phyloP scores from a whole-genome alignment of 1,140 invertebrate genomes.

The Pemphigus obesinymphae region DNA sequence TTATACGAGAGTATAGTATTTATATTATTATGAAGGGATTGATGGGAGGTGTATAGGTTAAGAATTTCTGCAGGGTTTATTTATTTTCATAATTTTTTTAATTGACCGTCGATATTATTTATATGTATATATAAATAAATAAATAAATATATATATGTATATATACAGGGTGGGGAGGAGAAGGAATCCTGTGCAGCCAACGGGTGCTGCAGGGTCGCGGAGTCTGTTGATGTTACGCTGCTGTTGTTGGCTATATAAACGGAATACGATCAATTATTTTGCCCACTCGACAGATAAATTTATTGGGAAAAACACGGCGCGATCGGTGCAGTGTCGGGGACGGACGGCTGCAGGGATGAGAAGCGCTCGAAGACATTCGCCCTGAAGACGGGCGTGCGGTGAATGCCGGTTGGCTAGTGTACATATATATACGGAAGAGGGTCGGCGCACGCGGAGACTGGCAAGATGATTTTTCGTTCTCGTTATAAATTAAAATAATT shows the following conservation, averaged over 20 bases:
- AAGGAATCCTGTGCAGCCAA: no score
- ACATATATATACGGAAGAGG: not conserved
- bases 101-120: not conserved
- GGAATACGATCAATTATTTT: conserved; percentile 25
- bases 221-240: no score
- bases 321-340: not conserved
- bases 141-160: no score
- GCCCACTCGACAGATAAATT: not conserved
- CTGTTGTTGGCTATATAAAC: no score
- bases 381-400: not conserved
- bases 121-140: not conserved
- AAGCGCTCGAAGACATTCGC: not conserved
- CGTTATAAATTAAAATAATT: conserved; percentile 39
- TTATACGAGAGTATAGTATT: no score
- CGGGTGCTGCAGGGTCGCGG: no score
- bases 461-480: conserved; percentile 34
- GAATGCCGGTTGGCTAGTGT: not conserved
- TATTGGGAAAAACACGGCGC: not conserved
- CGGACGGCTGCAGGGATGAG: not conserved
- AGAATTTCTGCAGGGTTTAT: no score
- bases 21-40: no score
- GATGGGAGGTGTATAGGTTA: no score
- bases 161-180: no score
- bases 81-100: no score
- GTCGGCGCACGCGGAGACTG: not conserved